Evolutionary conservation across 2,888 invertebrate genomes (phyloP).

Genomic region (Calliopum simillimum): DNA sequence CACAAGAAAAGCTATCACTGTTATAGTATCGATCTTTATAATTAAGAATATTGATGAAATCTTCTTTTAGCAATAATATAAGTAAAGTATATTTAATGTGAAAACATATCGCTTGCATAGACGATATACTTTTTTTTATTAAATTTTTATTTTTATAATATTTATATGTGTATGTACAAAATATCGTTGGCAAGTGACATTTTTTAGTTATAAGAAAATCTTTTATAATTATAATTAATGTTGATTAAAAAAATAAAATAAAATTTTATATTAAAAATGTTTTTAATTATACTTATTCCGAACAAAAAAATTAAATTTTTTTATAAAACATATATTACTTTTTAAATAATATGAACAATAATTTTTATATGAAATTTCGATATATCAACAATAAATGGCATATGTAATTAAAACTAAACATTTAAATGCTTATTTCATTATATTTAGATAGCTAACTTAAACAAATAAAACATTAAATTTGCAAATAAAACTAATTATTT

Average conservation of each 20-base stretch:
- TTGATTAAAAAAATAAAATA: constrained; percentile 31
- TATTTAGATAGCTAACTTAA: constrained; percentile 21
- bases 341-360: constrained; percentile 26
- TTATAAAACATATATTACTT: constrained; percentile 20
- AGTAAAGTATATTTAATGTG: no score
- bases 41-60: no score
- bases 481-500: constrained; percentile 45
- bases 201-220: not conserved
- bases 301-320: constrained; percentile 21
- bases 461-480: constrained; percentile 4
- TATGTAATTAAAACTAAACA: constrained; percentile 1
- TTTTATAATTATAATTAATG: no score
- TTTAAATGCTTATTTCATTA: constrained; percentile 12
- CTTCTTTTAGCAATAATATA: no score
- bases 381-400: constrained; percentile 30
- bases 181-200: constrained; percentile 10
- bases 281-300: constrained; percentile 34
- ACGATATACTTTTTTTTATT: constrained; percentile 20
- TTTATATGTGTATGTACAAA: constrained; percentile 29
- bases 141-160: constrained; percentile 22
- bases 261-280: constrained; percentile 38
- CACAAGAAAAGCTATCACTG: no score
- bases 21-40: no score
- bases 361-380: constrained; percentile 31
- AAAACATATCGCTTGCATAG: not conserved